Evolutionary conservation across 1,140 invertebrate genomes (phyloP).

Genomic region (Daktulosphaira vitifoliae): DNA sequence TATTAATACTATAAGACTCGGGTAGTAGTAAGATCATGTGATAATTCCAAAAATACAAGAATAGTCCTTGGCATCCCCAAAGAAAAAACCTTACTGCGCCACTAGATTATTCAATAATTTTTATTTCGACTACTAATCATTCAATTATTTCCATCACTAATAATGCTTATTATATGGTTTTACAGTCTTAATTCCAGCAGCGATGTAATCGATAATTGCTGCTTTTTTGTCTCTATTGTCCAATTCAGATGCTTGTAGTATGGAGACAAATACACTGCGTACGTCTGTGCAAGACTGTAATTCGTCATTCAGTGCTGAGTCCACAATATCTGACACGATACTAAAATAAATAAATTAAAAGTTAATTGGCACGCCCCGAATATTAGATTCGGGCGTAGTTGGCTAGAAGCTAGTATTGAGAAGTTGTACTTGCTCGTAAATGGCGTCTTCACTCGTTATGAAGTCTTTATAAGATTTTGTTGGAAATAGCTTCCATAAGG

Average conservation of each 20-base stretch:
- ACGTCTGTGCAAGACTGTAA: slow-evolving; percentile 48
- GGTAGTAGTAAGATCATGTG: no score
- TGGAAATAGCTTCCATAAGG: slow-evolving; percentile 70
- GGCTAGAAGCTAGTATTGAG: no score
- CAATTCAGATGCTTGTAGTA: slow-evolving; percentile 58
- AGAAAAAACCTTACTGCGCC: no score
- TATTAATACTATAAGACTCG: no score
- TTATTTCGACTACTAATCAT: no score
- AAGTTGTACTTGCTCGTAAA: slow-evolving; percentile 54
- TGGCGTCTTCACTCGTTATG: slow-evolving; percentile 62
- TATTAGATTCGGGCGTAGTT: no score
- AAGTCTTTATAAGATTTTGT: slow-evolving; percentile 64
- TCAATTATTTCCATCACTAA: no score
- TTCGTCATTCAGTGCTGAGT: slow-evolving; percentile 51
- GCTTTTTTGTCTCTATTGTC: slow-evolving; percentile 73
- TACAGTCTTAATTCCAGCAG: slow-evolving; percentile 76
- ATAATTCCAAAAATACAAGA: no score
- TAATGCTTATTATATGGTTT: slow-evolving; percentile 36
- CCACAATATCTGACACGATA: slow-evolving; percentile 68
- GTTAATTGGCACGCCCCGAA: no score
- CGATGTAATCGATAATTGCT: slow-evolving; percentile 75
- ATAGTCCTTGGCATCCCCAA: no score
- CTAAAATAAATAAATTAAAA: slow-evolving; percentile 43
- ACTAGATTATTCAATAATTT: no score
- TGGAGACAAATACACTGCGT: slow-evolving; percentile 61